A percentile compares a stretch with the other conserved stretches of the same genome.
phyloP scores from a whole-genome alignment of 2,113 vertebrate species.

The Brachirus orientalis region DNA sequence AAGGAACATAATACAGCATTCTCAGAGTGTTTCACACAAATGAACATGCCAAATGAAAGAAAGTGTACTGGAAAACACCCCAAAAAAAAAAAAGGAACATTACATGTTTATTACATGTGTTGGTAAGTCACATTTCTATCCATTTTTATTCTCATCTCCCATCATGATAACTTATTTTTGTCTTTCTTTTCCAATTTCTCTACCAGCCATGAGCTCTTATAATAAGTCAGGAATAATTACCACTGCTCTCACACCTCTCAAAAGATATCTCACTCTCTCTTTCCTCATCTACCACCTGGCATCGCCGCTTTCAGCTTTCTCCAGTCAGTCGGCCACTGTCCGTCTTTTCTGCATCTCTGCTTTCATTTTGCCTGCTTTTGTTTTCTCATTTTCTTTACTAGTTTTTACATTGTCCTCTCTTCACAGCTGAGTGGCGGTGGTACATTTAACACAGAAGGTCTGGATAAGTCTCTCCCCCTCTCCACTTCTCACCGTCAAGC shows the following conservation, averaged over 20 bases:
- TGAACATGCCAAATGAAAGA: too few species aligned
- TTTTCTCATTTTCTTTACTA: constrained; percentile 35
- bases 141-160: too few species aligned
- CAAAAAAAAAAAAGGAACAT: too few species aligned
- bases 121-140: too few species aligned
- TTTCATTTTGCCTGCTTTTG: constrained; percentile 33
- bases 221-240: too few species aligned
- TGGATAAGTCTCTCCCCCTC: constrained; percentile 32
- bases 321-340: background rate
- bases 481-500: constrained; percentile 5
- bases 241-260: background rate
- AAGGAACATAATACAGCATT: too few species aligned
- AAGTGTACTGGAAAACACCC: too few species aligned
- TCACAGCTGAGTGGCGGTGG: constrained; percentile 37
- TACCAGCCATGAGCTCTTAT: too few species aligned
- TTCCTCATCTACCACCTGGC: constrained; percentile 10
- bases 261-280: constrained; percentile 14
- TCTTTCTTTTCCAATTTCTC: too few species aligned
- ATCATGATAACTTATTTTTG: too few species aligned
- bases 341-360: constrained; percentile 19
- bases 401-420: constrained; percentile 18
- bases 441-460: constrained; percentile 21
- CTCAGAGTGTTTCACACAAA: too few species aligned
- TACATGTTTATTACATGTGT: too few species aligned
- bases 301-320: constrained; percentile 1